Conservation (phyloP, 2,797 vertebrate species). For the Hippocampus kuda region DNA sequence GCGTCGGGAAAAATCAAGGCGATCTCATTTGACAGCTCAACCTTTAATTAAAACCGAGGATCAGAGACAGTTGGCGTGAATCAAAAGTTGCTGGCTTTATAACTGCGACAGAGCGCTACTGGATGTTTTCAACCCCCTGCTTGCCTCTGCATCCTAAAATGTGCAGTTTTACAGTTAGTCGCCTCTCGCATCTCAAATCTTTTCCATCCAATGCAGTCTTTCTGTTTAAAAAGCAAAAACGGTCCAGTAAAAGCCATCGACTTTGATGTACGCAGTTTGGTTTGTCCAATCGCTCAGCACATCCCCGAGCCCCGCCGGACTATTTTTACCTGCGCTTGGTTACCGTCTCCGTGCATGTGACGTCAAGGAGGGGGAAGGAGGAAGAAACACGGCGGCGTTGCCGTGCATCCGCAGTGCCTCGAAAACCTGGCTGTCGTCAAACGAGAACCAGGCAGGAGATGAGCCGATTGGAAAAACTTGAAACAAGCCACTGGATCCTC, state of each 20-base stretch:
- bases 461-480: neutral
- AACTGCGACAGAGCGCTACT: neutral
- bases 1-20: neutral
- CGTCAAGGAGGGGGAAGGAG: constrained; percentile 38
- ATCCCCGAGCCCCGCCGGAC: constrained; percentile 46
- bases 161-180: constrained; percentile 12
- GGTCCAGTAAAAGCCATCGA: constrained; percentile 18
- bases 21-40: constrained; percentile 1
- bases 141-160: neutral
- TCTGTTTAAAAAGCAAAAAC: neutral
- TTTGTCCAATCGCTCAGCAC: constrained; percentile 51
- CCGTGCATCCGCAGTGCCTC: neutral
- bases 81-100: neutral
- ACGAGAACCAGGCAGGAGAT: neutral
- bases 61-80: neutral
- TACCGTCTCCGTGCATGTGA: constrained; percentile 55
- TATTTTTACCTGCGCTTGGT: constrained; percentile 66
- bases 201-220: neutral
- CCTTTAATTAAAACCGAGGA: neutral
- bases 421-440: neutral
- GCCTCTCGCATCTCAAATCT: neutral
- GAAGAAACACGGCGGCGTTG: constrained; percentile 13
- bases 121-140: neutral
- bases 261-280: constrained; percentile 43
- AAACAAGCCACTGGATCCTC: neutral